A percentile compares a stretch with the other conserved stretches of the same genome.
Conservation (phyloP, 2,888 invertebrate genomes). For the Chrysotoxum bicinctum region DNA sequence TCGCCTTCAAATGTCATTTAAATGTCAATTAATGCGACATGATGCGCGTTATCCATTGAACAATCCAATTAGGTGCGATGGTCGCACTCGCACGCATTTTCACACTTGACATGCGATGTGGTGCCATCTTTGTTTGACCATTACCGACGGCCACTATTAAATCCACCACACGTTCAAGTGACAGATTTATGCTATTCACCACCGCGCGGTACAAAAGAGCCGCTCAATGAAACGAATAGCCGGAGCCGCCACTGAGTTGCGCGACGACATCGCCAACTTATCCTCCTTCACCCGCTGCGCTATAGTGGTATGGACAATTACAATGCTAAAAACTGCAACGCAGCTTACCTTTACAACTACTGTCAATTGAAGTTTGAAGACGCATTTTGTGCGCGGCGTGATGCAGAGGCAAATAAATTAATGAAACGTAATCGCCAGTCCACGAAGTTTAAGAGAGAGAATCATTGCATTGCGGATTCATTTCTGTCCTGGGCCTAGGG, state of each 20-base stretch:
- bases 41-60: conserved; percentile 53
- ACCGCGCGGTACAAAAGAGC: conserved; percentile 56
- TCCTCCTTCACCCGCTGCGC: background rate
- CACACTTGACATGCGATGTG: conserved; percentile 66
- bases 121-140: conserved; percentile 67
- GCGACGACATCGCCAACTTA: conserved; percentile 1
- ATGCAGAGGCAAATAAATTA: conserved; percentile 66
- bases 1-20: conserved; percentile 41
- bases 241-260: conserved; percentile 47
- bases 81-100: conserved; percentile 70
- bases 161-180: conserved; percentile 70
- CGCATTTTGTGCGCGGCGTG: conserved; percentile 60
- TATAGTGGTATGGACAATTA: background rate
- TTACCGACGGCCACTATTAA: conserved; percentile 64
- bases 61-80: conserved; percentile 60
- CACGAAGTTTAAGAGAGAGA: conserved; percentile 56
- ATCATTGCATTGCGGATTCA: conserved; percentile 36
- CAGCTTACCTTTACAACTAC: conserved; percentile 50
- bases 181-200: conserved; percentile 71
- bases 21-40: conserved; percentile 65
- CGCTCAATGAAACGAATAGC: conserved; percentile 58
- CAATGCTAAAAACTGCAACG: conserved; percentile 39
- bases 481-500: background rate
- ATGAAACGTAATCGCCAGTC: conserved; percentile 70
- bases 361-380: conserved; percentile 69